phyloP scores from a whole-genome alignment of 2,113 vertebrate genomes.

The Craseonycteris thonglongyai region DNA sequence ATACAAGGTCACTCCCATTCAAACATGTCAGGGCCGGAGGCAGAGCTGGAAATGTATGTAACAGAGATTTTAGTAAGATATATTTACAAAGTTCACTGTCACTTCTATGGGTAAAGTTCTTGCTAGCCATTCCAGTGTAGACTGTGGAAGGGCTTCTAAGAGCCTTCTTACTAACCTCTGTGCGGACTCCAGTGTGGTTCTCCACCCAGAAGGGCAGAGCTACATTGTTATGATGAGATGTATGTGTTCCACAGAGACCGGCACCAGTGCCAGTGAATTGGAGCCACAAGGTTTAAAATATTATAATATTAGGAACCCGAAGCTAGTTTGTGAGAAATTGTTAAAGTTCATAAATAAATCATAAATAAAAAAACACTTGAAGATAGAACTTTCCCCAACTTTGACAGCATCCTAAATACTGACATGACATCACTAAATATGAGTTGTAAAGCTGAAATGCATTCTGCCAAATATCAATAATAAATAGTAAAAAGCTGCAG shows the following conservation, averaged over 20 bases:
- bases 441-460: not conserved
- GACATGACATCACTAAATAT: conserved; percentile 13
- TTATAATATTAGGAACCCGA: not conserved
- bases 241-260: not conserved
- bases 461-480: not conserved
- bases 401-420: conserved; percentile 1
- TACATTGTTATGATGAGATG: not conserved
- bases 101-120: not conserved
- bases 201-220: not conserved
- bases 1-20: not conserved
- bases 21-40: not conserved
- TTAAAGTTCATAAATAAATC: not conserved
- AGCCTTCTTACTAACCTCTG: not conserved
- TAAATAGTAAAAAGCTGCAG: not conserved
- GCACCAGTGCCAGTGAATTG: not conserved
- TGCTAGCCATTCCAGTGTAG: not conserved
- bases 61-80: not conserved
- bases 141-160: not conserved
- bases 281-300: not conserved
- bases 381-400: not conserved
- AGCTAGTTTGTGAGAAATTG: not conserved
- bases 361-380: not conserved
- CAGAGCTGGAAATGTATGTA: not conserved
- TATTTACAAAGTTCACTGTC: not conserved
- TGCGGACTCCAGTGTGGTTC: not conserved